Evolutionary conservation across 2,888 invertebrate genomes (phyloP).

Genomic region (Tachina grossa): DNA sequence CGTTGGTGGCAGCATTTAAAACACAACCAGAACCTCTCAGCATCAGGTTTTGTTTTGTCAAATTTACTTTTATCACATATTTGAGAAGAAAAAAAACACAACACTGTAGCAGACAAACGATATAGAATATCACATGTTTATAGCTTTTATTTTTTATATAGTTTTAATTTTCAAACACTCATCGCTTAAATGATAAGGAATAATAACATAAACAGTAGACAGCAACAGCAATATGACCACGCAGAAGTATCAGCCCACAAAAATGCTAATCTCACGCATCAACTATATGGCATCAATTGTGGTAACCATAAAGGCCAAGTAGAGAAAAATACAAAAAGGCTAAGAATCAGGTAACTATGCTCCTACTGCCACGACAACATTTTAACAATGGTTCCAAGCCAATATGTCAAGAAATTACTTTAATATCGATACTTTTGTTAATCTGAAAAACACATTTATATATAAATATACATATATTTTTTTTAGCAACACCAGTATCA

Average conservation of each 20-base stretch:
- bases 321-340: not conserved
- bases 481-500: not conserved
- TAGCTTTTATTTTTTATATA: slow-evolving; percentile 54
- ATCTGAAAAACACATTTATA: not conserved
- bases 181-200: slow-evolving; percentile 24
- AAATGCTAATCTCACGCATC: slow-evolving; percentile 65
- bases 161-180: slow-evolving; percentile 61
- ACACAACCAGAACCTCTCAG: not conserved
- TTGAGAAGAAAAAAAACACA: not conserved
- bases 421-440: slow-evolving; percentile 48
- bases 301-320: slow-evolving; percentile 2
- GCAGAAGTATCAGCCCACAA: slow-evolving; percentile 39
- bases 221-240: not conserved
- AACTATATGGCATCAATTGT: slow-evolving; percentile 2
- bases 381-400: slow-evolving; percentile 55
- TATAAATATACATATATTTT: not conserved
- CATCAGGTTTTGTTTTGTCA: slow-evolving; percentile 42
- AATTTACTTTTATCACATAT: slow-evolving; percentile 48
- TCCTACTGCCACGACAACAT: slow-evolving; percentile 43
- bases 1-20: slow-evolving; percentile 3
- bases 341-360: slow-evolving; percentile 52
- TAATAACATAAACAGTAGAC: not conserved
- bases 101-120: slow-evolving; percentile 19
- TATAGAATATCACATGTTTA: slow-evolving; percentile 59
- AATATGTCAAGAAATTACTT: slow-evolving; percentile 72